Evolutionary conservation across 2,797 vertebrate genomes (phyloP).

Genomic region (Acrossocheilus fasciatus): DNA sequence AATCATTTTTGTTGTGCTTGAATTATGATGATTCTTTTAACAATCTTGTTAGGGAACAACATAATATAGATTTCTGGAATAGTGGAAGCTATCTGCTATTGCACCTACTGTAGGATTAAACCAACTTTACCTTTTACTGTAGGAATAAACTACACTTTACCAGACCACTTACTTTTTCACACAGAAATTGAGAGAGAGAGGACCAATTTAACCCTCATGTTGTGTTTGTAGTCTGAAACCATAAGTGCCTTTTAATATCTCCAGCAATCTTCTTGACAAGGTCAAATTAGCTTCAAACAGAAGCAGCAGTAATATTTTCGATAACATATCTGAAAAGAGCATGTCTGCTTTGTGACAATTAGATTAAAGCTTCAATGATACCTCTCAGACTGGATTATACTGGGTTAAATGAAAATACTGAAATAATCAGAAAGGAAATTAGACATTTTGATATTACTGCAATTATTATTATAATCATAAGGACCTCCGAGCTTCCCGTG

Average conservation of each 20-base stretch:
- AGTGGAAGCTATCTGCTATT: not conserved
- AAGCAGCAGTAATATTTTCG: not conserved
- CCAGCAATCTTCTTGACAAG: not conserved
- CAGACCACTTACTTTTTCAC: not conserved
- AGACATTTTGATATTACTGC: not conserved
- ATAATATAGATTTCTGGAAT: not conserved
- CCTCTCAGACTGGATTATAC: not conserved
- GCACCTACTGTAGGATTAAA: not conserved
- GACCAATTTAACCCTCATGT: not conserved
- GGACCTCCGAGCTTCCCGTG: not conserved
- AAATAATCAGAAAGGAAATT: not conserved
- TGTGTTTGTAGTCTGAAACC: not conserved
- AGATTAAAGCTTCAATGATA: not conserved
- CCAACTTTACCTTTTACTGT: no score
- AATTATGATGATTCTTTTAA: not conserved
- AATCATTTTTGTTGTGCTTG: not conserved
- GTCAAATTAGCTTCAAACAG: not conserved
- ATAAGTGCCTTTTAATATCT: not conserved
- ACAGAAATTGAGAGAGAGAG: not conserved
- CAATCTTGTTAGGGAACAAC: not conserved
- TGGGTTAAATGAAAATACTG: not conserved
- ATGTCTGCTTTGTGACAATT: not conserved
- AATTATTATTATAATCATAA: not conserved
- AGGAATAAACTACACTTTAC: not conserved
- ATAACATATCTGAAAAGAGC: not conserved